Evolutionary conservation across 2,888 invertebrate species (phyloP), one percentile per base, ranked within the genome.

Genomic region (Erynnis tages): DNA sequence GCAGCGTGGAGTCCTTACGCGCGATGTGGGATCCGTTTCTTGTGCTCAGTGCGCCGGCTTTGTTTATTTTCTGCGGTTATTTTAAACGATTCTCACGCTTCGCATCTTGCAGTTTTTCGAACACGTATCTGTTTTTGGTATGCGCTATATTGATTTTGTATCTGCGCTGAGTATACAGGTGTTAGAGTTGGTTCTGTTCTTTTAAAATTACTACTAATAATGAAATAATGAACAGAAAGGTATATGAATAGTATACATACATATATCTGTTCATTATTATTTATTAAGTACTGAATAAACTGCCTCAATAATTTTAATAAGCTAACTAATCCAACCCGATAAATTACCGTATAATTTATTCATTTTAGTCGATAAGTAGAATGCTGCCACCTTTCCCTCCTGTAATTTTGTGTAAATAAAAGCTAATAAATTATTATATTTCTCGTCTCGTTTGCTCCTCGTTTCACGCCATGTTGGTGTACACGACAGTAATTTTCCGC

Each of bases 21-120:
- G 49, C 49, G 49, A 41, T 49, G 49, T 41, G 49, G 32, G 49
- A 49, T 49, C 49, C 32, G 48, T 32, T 30, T 37, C 46, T 47
- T 49, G 21, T 25, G 40, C 27, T 43, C 49, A 25, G 23, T 41
- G 21, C 30, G 49, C 37, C 59, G 54, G 62, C 60, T 66, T 63
- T 64, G 52, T 44, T 61, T 57, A 58, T 56, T 52, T 56, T 53
- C 50, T 60, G 62, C 63, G 65, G 65, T 61, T 62, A 57, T 62
- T 58, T 41, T 49, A 49, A 41, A 49, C 40, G 40, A 32, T 49
- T 49, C 49, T 41, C 49, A 49, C 49, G 49, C 40, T 49, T 41
- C 38, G 48, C 25, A 41, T 11, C 16, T 48, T 32, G 49, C 49
- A 13, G 23, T 48, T 48, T 47, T 37, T 49, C 23, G 3, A 37